Base-by-base conservation (phyloP, 1,140 invertebrate species). In the Metaphire vulgaris region DNA sequence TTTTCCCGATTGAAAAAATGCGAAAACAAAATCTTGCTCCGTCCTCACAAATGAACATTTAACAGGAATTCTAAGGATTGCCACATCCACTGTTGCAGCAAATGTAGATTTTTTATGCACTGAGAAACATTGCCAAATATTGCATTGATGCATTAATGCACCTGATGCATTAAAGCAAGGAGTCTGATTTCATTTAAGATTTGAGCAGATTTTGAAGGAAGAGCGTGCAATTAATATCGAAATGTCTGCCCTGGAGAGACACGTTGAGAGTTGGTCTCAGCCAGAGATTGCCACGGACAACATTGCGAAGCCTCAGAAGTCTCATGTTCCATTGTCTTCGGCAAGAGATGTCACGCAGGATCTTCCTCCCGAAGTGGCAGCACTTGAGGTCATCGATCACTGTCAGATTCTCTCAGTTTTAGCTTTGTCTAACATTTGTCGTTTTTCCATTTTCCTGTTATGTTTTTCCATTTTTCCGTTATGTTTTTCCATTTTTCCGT, bases 301-400 rank as follows among this genome's bases (percentile, higher is more conserved):
- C 34, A 76, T 29, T 26, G 32, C 76, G 2, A n/a, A 26, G 30
- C 67, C 21, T 34, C 1, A 74, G 74, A 31, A 69, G 70, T 26
- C 64, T 68, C 15, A 65, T 2, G 79, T 76, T 66, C 74, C 80
- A 31, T 67, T 82, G 31, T 76, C 81, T 6, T 81, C 78, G 75
- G 81, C 81, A 30, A 78, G 80, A 66, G 83, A 86, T 74, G 79
- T 83, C 34, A 82, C 80, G 1, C 83, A 84, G 71, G 83, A 85
- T 76, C 74, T 86, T 2, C 85, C 84, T 41, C 83, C 82, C 33
- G 84, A 86, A 81, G 84, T 86, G 14, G 83, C 83, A 64, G 80
- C 80, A 15, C 85, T 85, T 80, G 84, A 86, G 80, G 85, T 85
- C n/a, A 14, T 73, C 34, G 15, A 26, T 78, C 30, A n/a, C n/a